Percentiles rank a stretch among this genome's conserved stretches.
phyloP scores from a whole-genome alignment of 1,140 invertebrate genomes.

The Lamellibrachia luymesi region DNA sequence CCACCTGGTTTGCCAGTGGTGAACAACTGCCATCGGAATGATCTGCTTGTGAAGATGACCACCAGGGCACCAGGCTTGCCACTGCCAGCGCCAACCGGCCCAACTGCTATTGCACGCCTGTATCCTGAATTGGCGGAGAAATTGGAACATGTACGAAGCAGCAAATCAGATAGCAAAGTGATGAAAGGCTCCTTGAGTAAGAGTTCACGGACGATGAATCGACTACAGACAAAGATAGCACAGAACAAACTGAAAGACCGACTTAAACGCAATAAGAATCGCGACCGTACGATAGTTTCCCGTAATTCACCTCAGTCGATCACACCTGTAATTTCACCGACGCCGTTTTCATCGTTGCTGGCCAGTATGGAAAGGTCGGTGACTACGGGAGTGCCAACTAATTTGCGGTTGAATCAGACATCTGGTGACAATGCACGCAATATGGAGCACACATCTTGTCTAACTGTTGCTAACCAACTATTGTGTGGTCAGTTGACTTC shows the following conservation, averaged over 20 bases:
- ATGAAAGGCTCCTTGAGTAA: conserved; percentile 27
- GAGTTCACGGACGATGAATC: conserved; percentile 59
- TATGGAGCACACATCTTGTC: not conserved
- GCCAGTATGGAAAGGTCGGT: not conserved
- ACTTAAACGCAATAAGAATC: conserved; percentile 45
- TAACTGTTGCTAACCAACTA: not conserved
- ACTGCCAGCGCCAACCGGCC: not conserved
- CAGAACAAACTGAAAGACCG: conserved; percentile 61
- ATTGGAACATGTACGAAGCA: conserved; percentile 44
- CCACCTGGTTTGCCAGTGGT: not conserved
- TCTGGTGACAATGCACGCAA: not conserved
- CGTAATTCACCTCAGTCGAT: conserved; percentile 29
- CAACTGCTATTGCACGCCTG: conserved; percentile 39
- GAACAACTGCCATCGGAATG: not conserved
- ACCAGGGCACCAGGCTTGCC: not conserved
- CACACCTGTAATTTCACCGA: conserved; percentile 12
- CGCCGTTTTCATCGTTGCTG: not conserved
- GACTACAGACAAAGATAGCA: conserved; percentile 60
- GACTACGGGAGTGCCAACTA: not conserved
- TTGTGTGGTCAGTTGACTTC: not conserved
- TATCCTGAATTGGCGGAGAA: conserved; percentile 56
- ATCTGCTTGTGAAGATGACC: not conserved
- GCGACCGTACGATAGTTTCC: not conserved
- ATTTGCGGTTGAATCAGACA: not conserved
- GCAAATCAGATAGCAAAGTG: not conserved